phyloP scores from a whole-genome alignment of 1,140 invertebrate genomes.

The Bradysia coprophila region DNA sequence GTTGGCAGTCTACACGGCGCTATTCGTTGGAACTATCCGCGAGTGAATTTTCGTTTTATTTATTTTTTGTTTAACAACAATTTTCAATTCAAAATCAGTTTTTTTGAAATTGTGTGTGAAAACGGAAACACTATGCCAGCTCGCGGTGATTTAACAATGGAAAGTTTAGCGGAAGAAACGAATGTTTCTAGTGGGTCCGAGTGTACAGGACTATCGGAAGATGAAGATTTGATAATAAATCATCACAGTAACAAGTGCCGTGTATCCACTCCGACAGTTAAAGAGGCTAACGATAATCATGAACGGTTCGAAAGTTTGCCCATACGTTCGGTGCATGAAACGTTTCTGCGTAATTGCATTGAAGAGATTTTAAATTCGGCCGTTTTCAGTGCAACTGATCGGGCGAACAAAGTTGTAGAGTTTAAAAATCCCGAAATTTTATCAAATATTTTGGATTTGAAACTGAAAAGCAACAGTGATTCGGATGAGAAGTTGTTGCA shows the following conservation, averaged over 20 bases:
- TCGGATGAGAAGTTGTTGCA: constrained; percentile 45
- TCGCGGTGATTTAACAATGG: too few relatives aligned
- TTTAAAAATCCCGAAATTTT: constrained; percentile 52
- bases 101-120: too few relatives aligned
- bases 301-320: constrained; percentile 30
- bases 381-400: constrained; percentile 50
- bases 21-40: too few relatives aligned
- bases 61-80: too few relatives aligned
- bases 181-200: not conserved
- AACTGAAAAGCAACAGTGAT: constrained; percentile 32
- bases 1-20: too few relatives aligned
- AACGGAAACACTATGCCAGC: too few relatives aligned
- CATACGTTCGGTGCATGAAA: constrained; percentile 38
- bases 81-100: too few relatives aligned
- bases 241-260: not conserved
- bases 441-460: constrained; percentile 40
- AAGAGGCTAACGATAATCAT: not conserved
- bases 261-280: not conserved
- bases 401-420: constrained; percentile 49
- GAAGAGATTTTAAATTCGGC: constrained; percentile 53
- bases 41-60: too few relatives aligned
- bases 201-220: not conserved
- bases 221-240: not conserved
- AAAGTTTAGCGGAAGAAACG: too few relatives aligned
- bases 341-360: constrained; percentile 45